A percentile compares a stretch with the other conserved stretches of the same genome.
Evolutionary conservation across 1,140 invertebrate genomes (phyloP).

Genomic region (Psilanteris sp.): DNA sequence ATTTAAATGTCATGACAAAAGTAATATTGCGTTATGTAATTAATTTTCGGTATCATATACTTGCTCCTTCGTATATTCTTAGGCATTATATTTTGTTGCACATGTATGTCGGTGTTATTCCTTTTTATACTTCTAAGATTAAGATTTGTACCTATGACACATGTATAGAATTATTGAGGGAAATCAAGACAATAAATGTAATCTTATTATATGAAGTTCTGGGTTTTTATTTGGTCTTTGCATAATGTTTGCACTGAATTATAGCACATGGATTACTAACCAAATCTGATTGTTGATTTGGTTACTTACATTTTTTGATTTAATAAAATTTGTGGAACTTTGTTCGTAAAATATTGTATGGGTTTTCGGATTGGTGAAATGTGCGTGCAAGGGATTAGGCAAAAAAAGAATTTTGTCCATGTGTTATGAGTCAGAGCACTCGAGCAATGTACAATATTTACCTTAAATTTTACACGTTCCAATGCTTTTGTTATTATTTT

Average conservation of each 20-base stretch:
- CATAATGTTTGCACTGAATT: conserved; percentile 18
- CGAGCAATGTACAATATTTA: no score
- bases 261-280: conserved; percentile 41
- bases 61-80: no score
- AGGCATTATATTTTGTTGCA: no score
- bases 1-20: no score
- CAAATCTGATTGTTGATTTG: no score
- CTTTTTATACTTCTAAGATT: conserved; percentile 69
- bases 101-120: no score
- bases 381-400: conserved; percentile 70
- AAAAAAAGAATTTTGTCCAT: no score
- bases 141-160: conserved; percentile 68
- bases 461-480: no score
- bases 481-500: no score
- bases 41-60: no score
- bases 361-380: conserved; percentile 64
- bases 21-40: no score
- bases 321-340: background rate
- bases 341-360: background rate
- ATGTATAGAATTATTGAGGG: conserved; percentile 73
- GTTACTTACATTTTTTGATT: background rate
- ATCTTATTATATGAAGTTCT: conserved; percentile 77
- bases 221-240: conserved; percentile 76
- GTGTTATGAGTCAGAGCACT: no score
- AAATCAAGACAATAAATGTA: conserved; percentile 80